These are phyloP conservation scores for Acrobasis consociella DNA, from an alignment of 2,888 invertebrate genomes.

Conservation along the genomic window DNA sequence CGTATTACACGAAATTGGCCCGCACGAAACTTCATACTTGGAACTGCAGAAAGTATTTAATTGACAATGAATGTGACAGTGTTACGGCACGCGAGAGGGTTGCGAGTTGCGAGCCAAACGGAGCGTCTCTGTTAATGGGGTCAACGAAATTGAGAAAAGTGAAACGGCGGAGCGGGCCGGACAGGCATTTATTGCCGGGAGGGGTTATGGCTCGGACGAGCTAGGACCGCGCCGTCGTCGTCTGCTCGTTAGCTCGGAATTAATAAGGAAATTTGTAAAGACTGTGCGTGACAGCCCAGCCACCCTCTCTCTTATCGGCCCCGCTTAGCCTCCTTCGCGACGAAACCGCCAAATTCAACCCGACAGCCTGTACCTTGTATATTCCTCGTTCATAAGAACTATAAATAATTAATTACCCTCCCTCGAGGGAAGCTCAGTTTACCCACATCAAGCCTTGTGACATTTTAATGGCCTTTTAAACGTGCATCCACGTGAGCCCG, in stretches of 20 bases:
- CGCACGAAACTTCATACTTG: conserved; percentile 43
- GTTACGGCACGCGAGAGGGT: conserved; percentile 58
- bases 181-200: conserved; percentile 60
- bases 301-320: conserved; percentile 37
- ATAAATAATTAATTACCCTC: conserved; percentile 72
- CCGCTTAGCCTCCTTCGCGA: conserved; percentile 29
- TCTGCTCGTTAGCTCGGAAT: conserved; percentile 46
- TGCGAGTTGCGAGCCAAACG: conserved; percentile 51
- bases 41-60: conserved; percentile 59
- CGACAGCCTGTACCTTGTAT: conserved; percentile 31
- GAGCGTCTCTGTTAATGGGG: conserved; percentile 70
- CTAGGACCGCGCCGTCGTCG: neutral
- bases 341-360: conserved; percentile 37
- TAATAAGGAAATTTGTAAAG: conserved; percentile 60
- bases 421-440: conserved; percentile 53
- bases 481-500: conserved; percentile 57
- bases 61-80: conserved; percentile 69
- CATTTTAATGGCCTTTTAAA: conserved; percentile 76
- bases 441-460: conserved; percentile 70
- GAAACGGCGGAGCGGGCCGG: conserved; percentile 61
- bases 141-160: conserved; percentile 78
- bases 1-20: conserved; percentile 11
- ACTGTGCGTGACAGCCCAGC: conserved; percentile 45
- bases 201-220: conserved; percentile 38
- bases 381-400: conserved; percentile 58